Base-by-base conservation (phyloP, 2,113 vertebrate genomes). In the Anser cygnoides region DNA sequence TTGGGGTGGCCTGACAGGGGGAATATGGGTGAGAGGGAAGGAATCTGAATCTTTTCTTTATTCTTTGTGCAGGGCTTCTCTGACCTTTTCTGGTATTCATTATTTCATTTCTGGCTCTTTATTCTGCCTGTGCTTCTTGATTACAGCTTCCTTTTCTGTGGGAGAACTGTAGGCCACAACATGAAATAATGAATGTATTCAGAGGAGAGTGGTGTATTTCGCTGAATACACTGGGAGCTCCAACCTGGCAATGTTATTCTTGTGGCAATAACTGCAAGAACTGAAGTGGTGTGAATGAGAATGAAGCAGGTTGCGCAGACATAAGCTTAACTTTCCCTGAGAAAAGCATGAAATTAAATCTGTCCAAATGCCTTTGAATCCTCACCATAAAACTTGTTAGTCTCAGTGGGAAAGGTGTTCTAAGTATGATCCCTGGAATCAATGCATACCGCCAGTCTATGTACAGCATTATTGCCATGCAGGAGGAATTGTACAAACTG, bases 371-470 rank as follows among this genome's bases (percentile, higher is more conserved):
- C 35, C 13, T 70, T 52, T 14, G 77, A 70, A 52, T 46, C 68
- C 61, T 88, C 6, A 0, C 39, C 35, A 0, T 11, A 46, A 57
- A 65, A 61, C 1, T 2, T 26, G 31, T 50, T 73, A 3, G 4
- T 72, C n/a, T 78, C 50, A 10, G 13, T 4, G 18, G 72, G 77
- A 66, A 79, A 37, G 57, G 10, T 8, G 26, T 54, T 70, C 41
- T 3, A 39, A 43, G 29, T 3, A 3, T 0, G n/a, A 37, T 55
- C 37, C 29, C 46, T 52, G 87, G 57, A 28, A 66, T 33, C 2
- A 1, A 35, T 4, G 39, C 1, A 0, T 11, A 1, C 68, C 29
- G 68, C 29, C 63, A 14, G 65, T 8, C 3, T 50, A 2, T 0
- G 22, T 10, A 6, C 21, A 22, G 22, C 37, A 2, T 17, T 11